A percentile compares a stretch with the other conserved stretches of the same genome.
Evolutionary conservation across 2,888 invertebrate genomes (phyloP).

Genomic region (Cephus pygmeus): DNA sequence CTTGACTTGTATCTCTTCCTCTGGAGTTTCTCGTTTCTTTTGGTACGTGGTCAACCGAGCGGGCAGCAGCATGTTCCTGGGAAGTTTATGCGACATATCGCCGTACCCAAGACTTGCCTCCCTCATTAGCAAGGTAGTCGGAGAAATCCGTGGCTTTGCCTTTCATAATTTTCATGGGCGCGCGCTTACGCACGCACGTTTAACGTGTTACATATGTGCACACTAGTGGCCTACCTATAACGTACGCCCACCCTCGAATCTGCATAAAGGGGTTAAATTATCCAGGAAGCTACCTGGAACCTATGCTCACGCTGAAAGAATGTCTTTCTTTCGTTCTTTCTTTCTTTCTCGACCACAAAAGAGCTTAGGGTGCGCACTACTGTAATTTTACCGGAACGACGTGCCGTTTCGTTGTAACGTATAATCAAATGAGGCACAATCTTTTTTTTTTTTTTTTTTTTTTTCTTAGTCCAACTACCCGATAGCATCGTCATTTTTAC

Average conservation of each 20-base stretch:
- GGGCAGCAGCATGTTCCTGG: constrained; percentile 20
- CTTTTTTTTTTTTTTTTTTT: constrained; percentile 7
- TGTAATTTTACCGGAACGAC: constrained; percentile 39
- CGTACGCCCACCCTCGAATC: constrained; percentile 37
- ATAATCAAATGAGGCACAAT: constrained; percentile 42
- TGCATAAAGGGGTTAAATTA: constrained; percentile 45
- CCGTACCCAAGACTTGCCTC: constrained; percentile 13
- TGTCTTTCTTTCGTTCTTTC: constrained; percentile 30
- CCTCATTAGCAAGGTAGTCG: constrained; percentile 48
- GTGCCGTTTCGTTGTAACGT: constrained; percentile 33
- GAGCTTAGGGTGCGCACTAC: constrained; percentile 32
- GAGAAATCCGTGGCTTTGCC: constrained; percentile 23
- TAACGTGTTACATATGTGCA: background rate
- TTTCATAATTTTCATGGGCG: constrained; percentile 42
- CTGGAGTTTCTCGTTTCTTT: background rate
- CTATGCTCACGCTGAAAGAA: constrained; percentile 40
- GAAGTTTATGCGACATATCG: constrained; percentile 32
- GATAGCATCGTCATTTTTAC: constrained; percentile 33
- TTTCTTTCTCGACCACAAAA: background rate
- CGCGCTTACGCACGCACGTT: constrained; percentile 26
- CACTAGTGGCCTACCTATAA: constrained; percentile 14
- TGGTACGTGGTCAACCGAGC: background rate
- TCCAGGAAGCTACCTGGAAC: constrained; percentile 40
- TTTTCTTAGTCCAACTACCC: constrained; percentile 32
- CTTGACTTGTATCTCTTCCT: background rate